These are phyloP conservation scores for Siniperca undulata DNA, from an alignment of 2,797 vertebrate genomes.

Conservation along the genomic window DNA sequence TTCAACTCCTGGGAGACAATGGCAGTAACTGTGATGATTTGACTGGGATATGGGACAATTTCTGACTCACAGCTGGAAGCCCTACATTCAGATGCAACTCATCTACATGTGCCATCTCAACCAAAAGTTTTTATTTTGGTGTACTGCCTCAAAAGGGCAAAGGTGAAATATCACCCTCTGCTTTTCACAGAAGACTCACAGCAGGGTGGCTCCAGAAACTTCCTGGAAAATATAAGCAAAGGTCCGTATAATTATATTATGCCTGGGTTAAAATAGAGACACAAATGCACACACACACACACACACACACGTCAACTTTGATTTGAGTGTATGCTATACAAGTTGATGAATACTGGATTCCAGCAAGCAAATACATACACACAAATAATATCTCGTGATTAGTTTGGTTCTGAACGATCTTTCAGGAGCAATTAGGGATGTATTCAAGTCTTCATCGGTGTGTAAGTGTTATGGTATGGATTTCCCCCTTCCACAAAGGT, in stretches of 20 bases:
- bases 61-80: conserved; percentile 41
- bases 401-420: not conserved
- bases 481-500: no score
- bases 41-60: conserved; percentile 28
- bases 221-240: conserved; percentile 54
- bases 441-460: not conserved
- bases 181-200: conserved; percentile 46
- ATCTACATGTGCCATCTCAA: conserved; percentile 7
- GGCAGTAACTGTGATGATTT: conserved; percentile 30
- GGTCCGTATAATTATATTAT: conserved; percentile 43
- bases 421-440: not conserved
- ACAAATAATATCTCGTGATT: not conserved
- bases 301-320: conserved; percentile 4
- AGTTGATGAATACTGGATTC: not conserved
- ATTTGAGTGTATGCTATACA: conserved; percentile 9
- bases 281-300: not conserved
- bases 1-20: conserved; percentile 35
- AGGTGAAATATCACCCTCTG: conserved; percentile 28
- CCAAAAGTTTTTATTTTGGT: not conserved
- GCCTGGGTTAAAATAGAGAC: conserved; percentile 29
- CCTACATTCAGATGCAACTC: conserved; percentile 2
- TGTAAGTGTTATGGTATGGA: not conserved
- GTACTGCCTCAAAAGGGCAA: not conserved
- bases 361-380: not conserved
- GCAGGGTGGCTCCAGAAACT: conserved; percentile 38